Base-by-base conservation (phyloP, 2,888 invertebrate species). In the Cerceris ruficornis region DNA sequence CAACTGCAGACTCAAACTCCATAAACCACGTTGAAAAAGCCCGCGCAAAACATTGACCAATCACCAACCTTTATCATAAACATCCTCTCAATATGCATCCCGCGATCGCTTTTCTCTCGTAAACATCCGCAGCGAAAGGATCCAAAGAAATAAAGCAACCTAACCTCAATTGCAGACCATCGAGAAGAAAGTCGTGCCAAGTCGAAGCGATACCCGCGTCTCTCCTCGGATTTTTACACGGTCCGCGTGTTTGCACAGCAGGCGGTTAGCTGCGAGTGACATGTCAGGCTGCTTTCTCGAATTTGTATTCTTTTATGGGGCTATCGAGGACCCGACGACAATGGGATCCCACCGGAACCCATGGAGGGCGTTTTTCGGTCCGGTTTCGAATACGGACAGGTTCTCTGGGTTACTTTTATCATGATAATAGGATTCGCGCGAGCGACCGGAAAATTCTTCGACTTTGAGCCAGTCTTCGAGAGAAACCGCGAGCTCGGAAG, bases 231-330 rank as follows among this genome's bases (percentile, higher is more conserved):
- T 55, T 68, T 59, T 65, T 59, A 73, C 70, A 50, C 50, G 13
- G 70, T 65, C 77, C 49, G 74, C 74, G 57, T 87, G 86, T 87
- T 87, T 87, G 83, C 82, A 82, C 87, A 87, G 87, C 87, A 84
- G 87, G 87, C 67, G 81, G 75, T 76, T 78, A 55, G 69, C 15
- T 50, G 72, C 74, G 80, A 83, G 77, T 76, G 83, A 84, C 80
- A 77, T 72, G 82, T 75, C 81, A 81, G 74, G 39, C 81, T 67
- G 80, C 80, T 83, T 80, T 80, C 78, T 80, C 77, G 67, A 87
- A 82, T 86, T 86, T 80, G 69, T 77, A 83, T 85, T 85, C 80
- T 83, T 85, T 82, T 77, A 75, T 73, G 42, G 64, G 39, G 46
- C 43, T 67, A 69, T 77, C 69, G 62, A 62, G 69, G 69, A 57